phyloP scores from a whole-genome alignment of 2,797 vertebrate genomes.

The Clamator glandarius region DNA sequence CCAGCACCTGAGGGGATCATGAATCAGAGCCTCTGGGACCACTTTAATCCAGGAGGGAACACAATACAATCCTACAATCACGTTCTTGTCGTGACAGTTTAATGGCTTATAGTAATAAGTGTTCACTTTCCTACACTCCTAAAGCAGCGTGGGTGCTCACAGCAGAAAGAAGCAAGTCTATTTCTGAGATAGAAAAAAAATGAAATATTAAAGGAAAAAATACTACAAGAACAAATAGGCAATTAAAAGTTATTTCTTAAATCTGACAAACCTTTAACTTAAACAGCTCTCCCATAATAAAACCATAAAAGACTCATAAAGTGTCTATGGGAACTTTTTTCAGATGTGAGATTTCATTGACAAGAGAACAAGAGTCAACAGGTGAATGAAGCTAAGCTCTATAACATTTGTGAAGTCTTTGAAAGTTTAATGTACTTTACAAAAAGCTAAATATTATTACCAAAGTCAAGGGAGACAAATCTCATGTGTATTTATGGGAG shows the following conservation, averaged over 20 bases:
- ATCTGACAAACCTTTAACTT: neutral
- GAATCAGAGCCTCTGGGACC: neutral
- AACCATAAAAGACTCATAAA: constrained; percentile 10
- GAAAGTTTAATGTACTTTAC: neutral
- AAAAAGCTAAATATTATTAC: neutral
- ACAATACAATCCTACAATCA: neutral
- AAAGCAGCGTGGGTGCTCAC: neutral
- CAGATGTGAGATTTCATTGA: neutral
- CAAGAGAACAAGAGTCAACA: neutral
- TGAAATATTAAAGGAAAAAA: constrained; percentile 6
- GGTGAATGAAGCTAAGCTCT: constrained; percentile 6
- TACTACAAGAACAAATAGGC: constrained; percentile 2
- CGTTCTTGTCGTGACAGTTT: neutral
- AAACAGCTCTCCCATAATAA: neutral
- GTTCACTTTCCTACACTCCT: neutral
- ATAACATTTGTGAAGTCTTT: neutral
- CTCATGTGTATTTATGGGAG: neutral
- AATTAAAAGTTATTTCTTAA: constrained; percentile 39
- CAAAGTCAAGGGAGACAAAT: neutral
- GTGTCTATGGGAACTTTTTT: neutral
- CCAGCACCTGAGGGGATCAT: neutral
- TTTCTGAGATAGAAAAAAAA: neutral
- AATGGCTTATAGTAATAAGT: constrained; percentile 21
- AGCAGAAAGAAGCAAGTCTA: constrained; percentile 25
- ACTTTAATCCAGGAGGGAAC: neutral